These are phyloP conservation scores for Oligia strigilis DNA, from an alignment of 2,888 invertebrate species.

Conservation along the genomic window DNA sequence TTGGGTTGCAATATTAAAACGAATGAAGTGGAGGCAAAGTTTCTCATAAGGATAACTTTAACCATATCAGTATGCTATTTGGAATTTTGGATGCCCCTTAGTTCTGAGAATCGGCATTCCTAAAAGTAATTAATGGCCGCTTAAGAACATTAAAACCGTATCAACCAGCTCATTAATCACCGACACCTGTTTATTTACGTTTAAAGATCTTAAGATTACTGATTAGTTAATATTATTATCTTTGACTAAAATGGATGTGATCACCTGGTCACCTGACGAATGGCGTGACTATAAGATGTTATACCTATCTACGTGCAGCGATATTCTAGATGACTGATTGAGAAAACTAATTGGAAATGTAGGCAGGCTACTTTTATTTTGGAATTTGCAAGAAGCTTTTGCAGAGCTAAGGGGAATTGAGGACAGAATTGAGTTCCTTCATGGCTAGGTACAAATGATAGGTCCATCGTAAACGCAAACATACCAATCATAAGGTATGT, in stretches of 20 bases:
- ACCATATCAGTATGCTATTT: background rate
- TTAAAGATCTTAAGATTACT: conserved; percentile 12
- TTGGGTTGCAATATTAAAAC: background rate
- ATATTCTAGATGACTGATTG: background rate
- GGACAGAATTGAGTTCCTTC: too few relatives aligned
- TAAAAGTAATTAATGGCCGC: background rate
- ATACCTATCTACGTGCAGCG: background rate
- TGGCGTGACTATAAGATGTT: conserved; percentile 21
- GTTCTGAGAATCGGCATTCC: conserved; percentile 1
- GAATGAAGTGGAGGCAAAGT: background rate
- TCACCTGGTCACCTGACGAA: background rate
- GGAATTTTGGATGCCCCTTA: too few relatives aligned
- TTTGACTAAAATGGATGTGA: conserved; percentile 14
- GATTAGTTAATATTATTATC: conserved; percentile 1
- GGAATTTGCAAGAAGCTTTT: background rate
- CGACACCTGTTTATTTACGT: conserved; percentile 14
- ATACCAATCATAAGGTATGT: background rate
- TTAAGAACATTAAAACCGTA: background rate
- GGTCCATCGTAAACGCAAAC: background rate
- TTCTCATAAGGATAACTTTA: background rate
- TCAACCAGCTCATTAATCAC: conserved; percentile 13
- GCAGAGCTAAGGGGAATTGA: background rate
- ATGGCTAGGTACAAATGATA: background rate
- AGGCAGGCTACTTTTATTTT: background rate
- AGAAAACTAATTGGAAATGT: background rate